Evolutionary conservation across 2,797 vertebrate genomes (phyloP).

Genomic region (Myotis vivesi): DNA sequence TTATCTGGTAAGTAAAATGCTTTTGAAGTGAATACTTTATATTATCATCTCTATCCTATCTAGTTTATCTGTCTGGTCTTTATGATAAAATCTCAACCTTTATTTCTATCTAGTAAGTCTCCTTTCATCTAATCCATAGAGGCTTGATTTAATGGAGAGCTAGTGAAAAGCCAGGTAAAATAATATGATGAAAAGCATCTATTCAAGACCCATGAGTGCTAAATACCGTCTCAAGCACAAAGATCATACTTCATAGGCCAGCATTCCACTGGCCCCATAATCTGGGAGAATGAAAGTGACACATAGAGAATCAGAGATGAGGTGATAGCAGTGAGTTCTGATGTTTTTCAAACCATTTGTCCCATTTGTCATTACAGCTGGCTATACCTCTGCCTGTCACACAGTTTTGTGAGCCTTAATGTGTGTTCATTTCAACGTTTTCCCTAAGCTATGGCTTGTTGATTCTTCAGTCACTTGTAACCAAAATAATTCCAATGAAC

Average conservation of each 20-base stretch:
- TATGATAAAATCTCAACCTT: constrained; percentile 24
- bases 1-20: neutral
- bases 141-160: neutral
- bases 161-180: neutral
- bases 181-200: neutral
- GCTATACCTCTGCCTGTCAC: neutral
- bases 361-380: neutral
- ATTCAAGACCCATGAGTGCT: neutral
- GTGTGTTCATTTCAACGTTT: neutral
- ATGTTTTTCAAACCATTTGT: neutral
- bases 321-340: neutral
- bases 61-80: neutral
- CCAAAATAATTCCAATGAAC: neutral
- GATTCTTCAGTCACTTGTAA: neutral
- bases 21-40: neutral
- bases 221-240: neutral
- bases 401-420: neutral
- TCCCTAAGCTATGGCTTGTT: neutral
- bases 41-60: neutral
- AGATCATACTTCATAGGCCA: neutral
- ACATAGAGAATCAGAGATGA: neutral
- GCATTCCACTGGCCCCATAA: fast-evolving
- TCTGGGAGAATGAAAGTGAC: neutral
- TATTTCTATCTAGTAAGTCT: constrained; percentile 24
- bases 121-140: neutral